These are phyloP conservation scores for Tauraco erythrolophus DNA, from an alignment of 2,113 vertebrate species.

Conservation along the genomic window DNA sequence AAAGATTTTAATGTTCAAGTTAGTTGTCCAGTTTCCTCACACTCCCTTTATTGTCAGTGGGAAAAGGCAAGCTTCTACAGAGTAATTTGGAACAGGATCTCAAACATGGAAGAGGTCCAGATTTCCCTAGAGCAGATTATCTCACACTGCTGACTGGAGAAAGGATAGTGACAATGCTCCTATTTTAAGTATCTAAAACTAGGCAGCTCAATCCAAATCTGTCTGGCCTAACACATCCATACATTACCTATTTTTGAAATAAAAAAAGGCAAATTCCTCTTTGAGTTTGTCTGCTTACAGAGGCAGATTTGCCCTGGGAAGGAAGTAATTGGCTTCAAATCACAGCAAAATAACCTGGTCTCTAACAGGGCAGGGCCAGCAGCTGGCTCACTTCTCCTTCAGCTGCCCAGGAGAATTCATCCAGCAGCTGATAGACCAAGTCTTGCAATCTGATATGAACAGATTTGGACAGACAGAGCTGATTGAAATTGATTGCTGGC, in stretches of 20 bases:
- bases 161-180: background rate
- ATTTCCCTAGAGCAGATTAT: background rate
- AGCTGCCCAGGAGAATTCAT: background rate
- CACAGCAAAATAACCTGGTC: conserved; percentile 11
- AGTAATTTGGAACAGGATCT: background rate
- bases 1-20: background rate
- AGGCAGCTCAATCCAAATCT: background rate
- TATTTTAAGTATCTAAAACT: background rate
- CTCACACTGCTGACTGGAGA: background rate
- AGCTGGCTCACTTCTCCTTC: conserved; percentile 41
- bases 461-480: background rate
- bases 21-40: background rate
- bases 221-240: background rate
- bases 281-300: background rate
- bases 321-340: conserved; percentile 13
- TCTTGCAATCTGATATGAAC: background rate
- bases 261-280: conserved; percentile 17
- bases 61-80: background rate
- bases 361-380: background rate
- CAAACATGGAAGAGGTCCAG: background rate
- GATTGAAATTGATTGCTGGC: background rate
- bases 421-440: background rate
- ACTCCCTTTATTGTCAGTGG: background rate
- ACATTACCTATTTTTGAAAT: background rate
- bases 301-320: background rate